Evolutionary conservation across 2,888 invertebrate species (phyloP).

Genomic region (Tigriopus californicus): DNA sequence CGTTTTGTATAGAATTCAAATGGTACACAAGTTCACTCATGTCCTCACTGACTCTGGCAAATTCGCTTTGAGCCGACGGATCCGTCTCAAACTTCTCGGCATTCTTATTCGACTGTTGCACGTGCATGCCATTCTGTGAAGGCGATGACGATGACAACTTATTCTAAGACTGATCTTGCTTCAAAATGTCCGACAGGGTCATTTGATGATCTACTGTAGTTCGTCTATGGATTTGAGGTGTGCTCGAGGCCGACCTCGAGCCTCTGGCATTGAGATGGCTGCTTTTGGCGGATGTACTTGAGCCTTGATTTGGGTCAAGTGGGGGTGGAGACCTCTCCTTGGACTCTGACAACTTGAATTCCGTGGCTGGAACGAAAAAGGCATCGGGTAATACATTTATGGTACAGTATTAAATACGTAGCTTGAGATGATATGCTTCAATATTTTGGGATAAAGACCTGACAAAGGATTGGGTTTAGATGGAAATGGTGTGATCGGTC

Average conservation of each 20-base stretch:
- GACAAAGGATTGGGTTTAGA: not conserved
- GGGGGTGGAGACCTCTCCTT: no score
- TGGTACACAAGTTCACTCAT: conserved; percentile 1
- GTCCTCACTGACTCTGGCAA: not conserved
- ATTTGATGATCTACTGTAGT: not conserved
- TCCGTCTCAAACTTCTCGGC: not conserved
- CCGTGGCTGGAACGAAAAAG: no score
- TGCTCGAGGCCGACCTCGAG: no score
- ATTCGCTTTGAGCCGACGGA: not conserved
- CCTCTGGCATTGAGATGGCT: no score
- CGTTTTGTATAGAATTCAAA: conserved; percentile 4
- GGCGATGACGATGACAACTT: no score
- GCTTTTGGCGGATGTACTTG: no score
- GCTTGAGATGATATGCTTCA: not conserved
- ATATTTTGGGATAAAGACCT: not conserved
- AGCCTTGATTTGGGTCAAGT: no score
- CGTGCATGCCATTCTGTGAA: not conserved
- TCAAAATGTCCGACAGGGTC: not conserved
- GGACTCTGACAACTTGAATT: no score
- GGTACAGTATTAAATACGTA: no score
- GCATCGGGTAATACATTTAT: no score
- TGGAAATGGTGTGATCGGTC: not conserved
- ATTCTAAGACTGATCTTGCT: not conserved
- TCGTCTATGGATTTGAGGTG: no score
- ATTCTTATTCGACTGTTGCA: not conserved